A percentile compares a stretch with the other conserved stretches of the same genome.
These are phyloP conservation scores for Furnarius figulus DNA, from an alignment of 2,113 vertebrate genomes.

Conservation along the genomic window DNA sequence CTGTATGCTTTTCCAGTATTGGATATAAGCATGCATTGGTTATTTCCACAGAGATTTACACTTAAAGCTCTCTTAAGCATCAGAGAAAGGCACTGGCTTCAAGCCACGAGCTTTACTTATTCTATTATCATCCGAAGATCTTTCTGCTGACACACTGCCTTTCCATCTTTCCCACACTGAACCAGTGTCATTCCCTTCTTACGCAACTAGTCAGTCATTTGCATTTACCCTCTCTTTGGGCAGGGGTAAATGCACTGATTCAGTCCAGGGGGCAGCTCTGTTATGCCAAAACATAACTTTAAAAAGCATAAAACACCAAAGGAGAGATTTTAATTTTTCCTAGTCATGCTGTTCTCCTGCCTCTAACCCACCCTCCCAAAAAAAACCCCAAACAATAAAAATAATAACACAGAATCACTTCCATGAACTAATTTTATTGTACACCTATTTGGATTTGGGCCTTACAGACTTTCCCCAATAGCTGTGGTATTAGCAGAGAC, in stretches of 20 bases:
- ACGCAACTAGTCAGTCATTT: neutral
- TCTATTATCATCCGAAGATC: slow-evolving; percentile 15
- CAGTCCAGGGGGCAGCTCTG: neutral
- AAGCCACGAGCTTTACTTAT: neutral
- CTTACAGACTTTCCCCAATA: slow-evolving; percentile 57
- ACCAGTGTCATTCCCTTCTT: neutral
- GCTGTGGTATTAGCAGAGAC: slow-evolving; percentile 59
- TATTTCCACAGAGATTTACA: slow-evolving; percentile 33
- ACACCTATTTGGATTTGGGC: neutral
- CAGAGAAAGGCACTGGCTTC: neutral
- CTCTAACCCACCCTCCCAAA: neutral
- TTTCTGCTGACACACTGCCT: slow-evolving; percentile 28
- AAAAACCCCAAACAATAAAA: neutral
- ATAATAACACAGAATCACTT: neutral
- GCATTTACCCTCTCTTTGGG: neutral
- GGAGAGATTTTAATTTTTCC: neutral
- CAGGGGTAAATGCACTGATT: neutral
- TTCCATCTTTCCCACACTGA: neutral
- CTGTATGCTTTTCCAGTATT: neutral
- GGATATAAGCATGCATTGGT: neutral
- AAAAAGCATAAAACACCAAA: neutral
- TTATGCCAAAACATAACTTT: neutral
- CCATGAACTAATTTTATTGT: neutral
- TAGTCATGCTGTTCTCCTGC: neutral
- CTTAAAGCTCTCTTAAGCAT: neutral